Percentiles rank a stretch among this genome's conserved stretches.
Conservation (phyloP, 2,113 vertebrate species). For the Aphelocoma coerulescens region DNA sequence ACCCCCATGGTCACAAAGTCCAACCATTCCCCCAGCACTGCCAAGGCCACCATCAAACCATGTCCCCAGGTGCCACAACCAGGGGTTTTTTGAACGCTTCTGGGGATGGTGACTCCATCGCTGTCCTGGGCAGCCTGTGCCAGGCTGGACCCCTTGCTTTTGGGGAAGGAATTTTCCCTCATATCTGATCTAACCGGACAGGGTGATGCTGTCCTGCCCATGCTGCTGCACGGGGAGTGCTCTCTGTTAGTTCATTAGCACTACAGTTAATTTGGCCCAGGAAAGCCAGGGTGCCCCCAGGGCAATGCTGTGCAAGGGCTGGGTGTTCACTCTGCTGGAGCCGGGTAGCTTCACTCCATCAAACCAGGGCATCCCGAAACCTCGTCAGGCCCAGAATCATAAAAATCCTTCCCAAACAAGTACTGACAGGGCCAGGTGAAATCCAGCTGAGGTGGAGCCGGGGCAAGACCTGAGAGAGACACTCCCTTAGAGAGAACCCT, state of each 20-base stretch:
- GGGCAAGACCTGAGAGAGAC: not conserved
- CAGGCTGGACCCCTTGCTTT: not conserved
- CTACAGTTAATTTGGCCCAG: not conserved
- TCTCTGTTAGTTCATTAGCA: not conserved
- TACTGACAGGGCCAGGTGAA: not conserved
- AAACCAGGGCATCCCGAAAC: not conserved
- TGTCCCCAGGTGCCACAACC: not conserved
- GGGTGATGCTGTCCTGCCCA: rapidly evolving
- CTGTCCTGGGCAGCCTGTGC: not conserved
- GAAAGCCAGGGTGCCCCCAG: rapidly evolving
- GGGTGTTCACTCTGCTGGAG: not conserved
- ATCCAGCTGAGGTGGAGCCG: rapidly evolving
- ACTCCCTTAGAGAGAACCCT: not conserved
- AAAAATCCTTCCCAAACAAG: not conserved
- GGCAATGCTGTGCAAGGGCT: not conserved
- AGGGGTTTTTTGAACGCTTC: not conserved
- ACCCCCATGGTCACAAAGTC: not conserved
- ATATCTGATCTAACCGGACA: rapidly evolving
- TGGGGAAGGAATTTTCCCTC: not conserved
- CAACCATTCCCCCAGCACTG: not conserved
- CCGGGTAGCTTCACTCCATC: not conserved
- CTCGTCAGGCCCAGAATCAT: not conserved
- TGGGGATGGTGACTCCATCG: too few species aligned
- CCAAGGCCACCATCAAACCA: not conserved
- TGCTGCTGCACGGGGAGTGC: rapidly evolving